phyloP scores from a whole-genome alignment of 2,888 invertebrate species.

The Iphiclides podalirius region DNA sequence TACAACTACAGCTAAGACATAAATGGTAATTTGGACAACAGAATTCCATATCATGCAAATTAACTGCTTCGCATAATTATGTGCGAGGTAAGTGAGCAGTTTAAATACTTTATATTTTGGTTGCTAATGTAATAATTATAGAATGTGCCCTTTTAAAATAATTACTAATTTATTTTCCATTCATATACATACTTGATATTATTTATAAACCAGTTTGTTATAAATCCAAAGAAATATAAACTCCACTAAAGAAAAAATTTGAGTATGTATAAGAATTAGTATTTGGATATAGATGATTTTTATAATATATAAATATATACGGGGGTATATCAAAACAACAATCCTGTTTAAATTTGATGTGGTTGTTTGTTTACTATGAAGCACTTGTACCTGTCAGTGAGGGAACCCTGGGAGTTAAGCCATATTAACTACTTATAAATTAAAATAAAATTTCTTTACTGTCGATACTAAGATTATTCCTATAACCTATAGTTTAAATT shows the following conservation, averaged over 20 bases:
- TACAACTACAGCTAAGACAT: too few species aligned
- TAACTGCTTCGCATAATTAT: too few species aligned
- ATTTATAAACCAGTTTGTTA: conserved; percentile 13
- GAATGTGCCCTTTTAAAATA: too few species aligned
- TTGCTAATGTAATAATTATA: too few species aligned
- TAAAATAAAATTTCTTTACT: conserved; percentile 8
- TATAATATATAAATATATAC: too few species aligned
- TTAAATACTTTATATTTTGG: background rate
- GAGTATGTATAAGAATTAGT: background rate
- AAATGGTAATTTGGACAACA: too few species aligned
- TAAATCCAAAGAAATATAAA: conserved; percentile 2
- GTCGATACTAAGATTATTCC: background rate
- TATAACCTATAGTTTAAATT: conserved; percentile 6
- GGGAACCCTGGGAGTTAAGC: conserved; percentile 6
- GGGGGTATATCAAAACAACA: too few species aligned
- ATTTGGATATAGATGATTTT: background rate
- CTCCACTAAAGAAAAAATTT: conserved; percentile 2
- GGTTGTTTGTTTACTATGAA: background rate
- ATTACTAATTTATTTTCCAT: too few species aligned
- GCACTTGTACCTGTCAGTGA: conserved; percentile 14
- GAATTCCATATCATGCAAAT: too few species aligned
- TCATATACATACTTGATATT: conserved; percentile 2
- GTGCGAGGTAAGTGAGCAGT: background rate
- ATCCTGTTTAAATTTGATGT: too few species aligned
- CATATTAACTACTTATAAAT: conserved; percentile 15